These are phyloP conservation scores for Arge pagana DNA, from an alignment of 2,888 invertebrate genomes.

Conservation along the genomic window DNA sequence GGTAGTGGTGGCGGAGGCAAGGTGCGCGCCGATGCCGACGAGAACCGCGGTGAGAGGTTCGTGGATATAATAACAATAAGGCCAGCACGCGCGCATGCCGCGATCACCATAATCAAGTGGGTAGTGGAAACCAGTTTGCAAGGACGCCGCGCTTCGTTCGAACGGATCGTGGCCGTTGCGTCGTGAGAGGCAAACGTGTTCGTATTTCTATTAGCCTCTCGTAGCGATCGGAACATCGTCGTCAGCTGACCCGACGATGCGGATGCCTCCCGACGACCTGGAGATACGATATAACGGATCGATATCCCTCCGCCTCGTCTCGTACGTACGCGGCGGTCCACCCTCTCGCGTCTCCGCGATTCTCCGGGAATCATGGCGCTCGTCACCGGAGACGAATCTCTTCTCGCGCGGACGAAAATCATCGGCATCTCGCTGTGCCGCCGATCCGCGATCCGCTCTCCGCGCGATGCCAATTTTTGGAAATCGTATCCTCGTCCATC, in stretches of 20 bases:
- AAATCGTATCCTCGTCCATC: too few relatives aligned
- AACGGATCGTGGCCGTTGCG: slow-evolving; percentile 37
- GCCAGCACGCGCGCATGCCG: slow-evolving; percentile 45
- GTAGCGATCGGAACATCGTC: slow-evolving; percentile 11
- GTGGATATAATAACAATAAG: too few relatives aligned
- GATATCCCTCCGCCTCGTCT: not conserved
- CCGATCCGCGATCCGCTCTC: too few relatives aligned
- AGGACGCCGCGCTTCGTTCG: slow-evolving; percentile 49
- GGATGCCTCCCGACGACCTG: slow-evolving; percentile 11
- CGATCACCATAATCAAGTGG: slow-evolving; percentile 57
- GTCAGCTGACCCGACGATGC: slow-evolving; percentile 38
- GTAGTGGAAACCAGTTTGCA: slow-evolving; percentile 56
- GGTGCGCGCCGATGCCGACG: too few relatives aligned
- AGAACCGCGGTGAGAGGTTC: too few relatives aligned
- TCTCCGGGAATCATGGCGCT: slow-evolving; percentile 3
- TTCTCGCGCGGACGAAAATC: too few relatives aligned
- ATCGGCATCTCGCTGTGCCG: too few relatives aligned
- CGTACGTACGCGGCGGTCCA: not conserved
- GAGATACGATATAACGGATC: not conserved
- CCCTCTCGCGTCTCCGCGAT: slow-evolving; percentile 1
- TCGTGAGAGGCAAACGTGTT: slow-evolving; percentile 41
- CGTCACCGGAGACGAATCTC: slow-evolving; percentile 12
- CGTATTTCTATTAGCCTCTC: slow-evolving; percentile 43
- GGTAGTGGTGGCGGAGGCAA: too few relatives aligned
- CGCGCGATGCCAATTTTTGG: too few relatives aligned